Conservation (phyloP, 2,797 vertebrate genomes). For the Anguilla anguilla region DNA sequence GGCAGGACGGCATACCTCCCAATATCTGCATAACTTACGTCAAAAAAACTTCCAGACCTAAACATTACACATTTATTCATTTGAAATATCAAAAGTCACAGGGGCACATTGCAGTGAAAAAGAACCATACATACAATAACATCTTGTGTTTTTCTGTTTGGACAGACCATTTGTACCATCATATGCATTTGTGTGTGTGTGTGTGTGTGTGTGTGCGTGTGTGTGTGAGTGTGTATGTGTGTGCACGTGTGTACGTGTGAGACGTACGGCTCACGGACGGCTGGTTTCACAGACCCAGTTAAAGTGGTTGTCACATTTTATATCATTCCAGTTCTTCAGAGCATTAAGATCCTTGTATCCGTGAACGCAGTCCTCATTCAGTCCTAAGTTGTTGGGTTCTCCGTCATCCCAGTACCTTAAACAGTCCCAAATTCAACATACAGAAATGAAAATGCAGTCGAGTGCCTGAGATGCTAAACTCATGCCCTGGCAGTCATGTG, state of each 20-base stretch:
- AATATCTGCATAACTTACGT: not conserved
- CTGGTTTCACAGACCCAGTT: conserved; percentile 4
- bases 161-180: not conserved
- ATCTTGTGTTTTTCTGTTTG: not conserved
- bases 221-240: not conserved
- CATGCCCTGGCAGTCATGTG: not conserved
- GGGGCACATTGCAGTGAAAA: not conserved
- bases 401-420: not conserved
- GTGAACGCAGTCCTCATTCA: not conserved
- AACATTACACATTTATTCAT: not conserved
- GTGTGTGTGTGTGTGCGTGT: not conserved
- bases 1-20: too few relatives aligned
- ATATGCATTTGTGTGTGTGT: not conserved
- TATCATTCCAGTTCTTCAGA: conserved; percentile 7
- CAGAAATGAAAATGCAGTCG: too few relatives aligned
- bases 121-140: not conserved
- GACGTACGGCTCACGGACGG: not conserved
- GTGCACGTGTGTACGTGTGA: not conserved
- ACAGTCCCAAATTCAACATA: not conserved
- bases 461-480: too few relatives aligned
- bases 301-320: not conserved
- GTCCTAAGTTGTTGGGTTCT: not conserved
- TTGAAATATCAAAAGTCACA: not conserved
- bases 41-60: not conserved
- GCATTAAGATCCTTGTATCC: too few relatives aligned